Evolutionary conservation across 2,888 invertebrate species (phyloP).

Genomic region (Sepioteuthis lessoniana): DNA sequence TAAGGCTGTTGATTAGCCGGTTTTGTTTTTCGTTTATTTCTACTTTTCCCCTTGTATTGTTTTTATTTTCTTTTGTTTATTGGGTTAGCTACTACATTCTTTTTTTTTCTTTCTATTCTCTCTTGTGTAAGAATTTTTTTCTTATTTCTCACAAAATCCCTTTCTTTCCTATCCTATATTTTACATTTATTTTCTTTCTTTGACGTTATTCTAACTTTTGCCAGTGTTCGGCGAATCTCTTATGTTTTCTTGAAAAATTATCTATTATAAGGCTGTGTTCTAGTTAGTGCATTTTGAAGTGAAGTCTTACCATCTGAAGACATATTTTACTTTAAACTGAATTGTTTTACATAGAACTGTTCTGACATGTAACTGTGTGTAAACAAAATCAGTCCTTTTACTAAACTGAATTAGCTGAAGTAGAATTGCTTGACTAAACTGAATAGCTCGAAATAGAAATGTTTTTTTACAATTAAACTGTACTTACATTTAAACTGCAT

Average conservation of each 20-base stretch:
- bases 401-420: too few relatives aligned
- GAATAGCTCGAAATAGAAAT: too few relatives aligned
- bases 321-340: not conserved
- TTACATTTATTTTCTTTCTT: not conserved
- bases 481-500: too few relatives aligned
- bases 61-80: constrained; percentile 16
- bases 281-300: not conserved
- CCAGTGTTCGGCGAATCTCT: not conserved
- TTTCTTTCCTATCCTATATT: too few relatives aligned
- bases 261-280: not conserved
- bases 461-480: too few relatives aligned
- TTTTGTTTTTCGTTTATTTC: constrained; percentile 33
- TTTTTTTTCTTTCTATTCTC: not conserved
- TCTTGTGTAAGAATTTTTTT: not conserved
- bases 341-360: too few relatives aligned
- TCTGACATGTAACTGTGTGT: too few relatives aligned
- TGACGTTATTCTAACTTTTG: not conserved
- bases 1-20: constrained; percentile 33
- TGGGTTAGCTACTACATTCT: not conserved
- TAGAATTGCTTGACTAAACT: too few relatives aligned
- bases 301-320: not conserved
- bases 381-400: too few relatives aligned
- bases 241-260: not conserved
- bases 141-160: not conserved
- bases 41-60: constrained; percentile 24